Evolutionary conservation across 2,888 invertebrate species (phyloP).

Genomic region (Teleogryllus oceanicus): DNA sequence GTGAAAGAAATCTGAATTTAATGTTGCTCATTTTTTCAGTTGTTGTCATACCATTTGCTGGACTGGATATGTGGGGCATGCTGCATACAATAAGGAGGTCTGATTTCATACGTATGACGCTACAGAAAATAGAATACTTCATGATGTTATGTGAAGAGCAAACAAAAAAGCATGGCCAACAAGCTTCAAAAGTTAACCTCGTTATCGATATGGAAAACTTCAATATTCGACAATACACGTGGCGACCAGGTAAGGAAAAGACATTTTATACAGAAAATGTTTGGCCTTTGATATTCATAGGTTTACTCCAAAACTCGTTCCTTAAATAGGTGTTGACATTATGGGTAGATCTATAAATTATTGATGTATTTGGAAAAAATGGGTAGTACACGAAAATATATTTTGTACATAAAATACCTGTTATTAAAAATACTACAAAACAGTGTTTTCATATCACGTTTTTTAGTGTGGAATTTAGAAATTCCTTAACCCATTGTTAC

Average conservation of each 20-base stretch:
- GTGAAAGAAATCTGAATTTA: background rate
- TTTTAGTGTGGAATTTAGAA: no score
- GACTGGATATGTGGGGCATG: constrained; percentile 76
- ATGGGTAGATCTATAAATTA: no score
- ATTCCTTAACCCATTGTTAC: no score
- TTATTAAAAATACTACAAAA: no score
- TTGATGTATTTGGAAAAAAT: no score
- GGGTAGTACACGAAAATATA: no score
- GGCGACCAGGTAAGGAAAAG: constrained; percentile 67
- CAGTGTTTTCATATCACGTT: no score
- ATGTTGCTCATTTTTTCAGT: constrained; percentile 52
- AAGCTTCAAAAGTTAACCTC: constrained; percentile 63
- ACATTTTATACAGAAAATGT: no score
- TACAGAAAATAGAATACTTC: constrained; percentile 61
- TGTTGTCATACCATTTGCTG: constrained; percentile 75
- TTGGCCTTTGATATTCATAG: no score
- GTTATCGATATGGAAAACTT: constrained; percentile 77
- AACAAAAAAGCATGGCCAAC: constrained; percentile 58
- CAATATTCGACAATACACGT: constrained; percentile 73
- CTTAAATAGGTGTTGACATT: no score
- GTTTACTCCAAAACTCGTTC: no score
- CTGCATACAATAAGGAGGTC: constrained; percentile 68
- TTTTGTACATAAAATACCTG: no score
- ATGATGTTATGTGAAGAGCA: constrained; percentile 60
- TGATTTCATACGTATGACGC: constrained; percentile 69